A percentile compares a stretch with the other conserved stretches of the same genome.
Conservation (phyloP, 2,888 invertebrate genomes). For the Dicranocentrus wangi region DNA sequence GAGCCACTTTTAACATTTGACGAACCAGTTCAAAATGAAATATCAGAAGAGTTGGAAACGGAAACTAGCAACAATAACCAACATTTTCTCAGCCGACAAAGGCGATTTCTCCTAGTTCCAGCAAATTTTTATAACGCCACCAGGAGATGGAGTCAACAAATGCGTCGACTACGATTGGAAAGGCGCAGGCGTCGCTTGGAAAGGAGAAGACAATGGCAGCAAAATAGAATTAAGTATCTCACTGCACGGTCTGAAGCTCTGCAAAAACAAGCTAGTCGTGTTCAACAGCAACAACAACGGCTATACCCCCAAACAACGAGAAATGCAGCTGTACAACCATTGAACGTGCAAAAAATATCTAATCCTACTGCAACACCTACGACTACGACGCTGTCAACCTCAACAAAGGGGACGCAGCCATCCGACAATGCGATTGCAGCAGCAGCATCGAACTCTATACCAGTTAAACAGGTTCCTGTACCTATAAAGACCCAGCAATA, state of each 20-base stretch:
- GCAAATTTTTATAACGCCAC: slow-evolving; percentile 14
- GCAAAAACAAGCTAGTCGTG: slow-evolving; percentile 16
- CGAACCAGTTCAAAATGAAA: slow-evolving; percentile 36
- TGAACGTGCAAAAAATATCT: background rate
- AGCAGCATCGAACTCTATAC: slow-evolving; percentile 20
- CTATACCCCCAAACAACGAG: background rate
- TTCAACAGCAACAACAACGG: slow-evolving; percentile 5
- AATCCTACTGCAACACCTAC: background rate
- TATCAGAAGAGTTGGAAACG: slow-evolving; percentile 42
- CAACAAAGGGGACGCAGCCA: background rate
- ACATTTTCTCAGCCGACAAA: slow-evolving; percentile 31
- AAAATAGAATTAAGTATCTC: slow-evolving; percentile 44
- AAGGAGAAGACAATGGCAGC: slow-evolving; percentile 38
- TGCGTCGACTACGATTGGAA: slow-evolving; percentile 28
- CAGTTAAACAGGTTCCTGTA: slow-evolving; percentile 33
- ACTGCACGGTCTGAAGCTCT: slow-evolving; percentile 34
- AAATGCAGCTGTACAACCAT: background rate
- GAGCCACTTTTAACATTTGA: slow-evolving; percentile 52
- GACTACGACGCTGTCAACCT: slow-evolving; percentile 7
- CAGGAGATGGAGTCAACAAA: slow-evolving; percentile 22
- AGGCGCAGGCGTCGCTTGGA: slow-evolving; percentile 26
- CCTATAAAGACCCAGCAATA: slow-evolving; percentile 7
- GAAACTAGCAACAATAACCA: background rate
- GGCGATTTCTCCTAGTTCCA: slow-evolving; percentile 31
- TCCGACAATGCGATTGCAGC: background rate